These are phyloP conservation scores for Lymantria monacha DNA, from an alignment of 2,888 invertebrate genomes.

Conservation along the genomic window DNA sequence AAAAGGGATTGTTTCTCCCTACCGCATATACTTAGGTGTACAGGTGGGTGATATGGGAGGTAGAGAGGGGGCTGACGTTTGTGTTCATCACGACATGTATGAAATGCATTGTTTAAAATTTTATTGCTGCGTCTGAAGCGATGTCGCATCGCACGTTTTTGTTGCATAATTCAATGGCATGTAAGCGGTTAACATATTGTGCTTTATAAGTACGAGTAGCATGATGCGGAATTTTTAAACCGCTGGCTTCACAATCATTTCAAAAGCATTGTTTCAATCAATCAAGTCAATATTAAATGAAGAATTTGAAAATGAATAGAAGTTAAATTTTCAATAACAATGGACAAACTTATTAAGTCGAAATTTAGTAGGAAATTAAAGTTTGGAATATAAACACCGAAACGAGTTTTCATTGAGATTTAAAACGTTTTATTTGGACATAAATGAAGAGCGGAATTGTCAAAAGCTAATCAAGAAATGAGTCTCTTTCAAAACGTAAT, in stretches of 20 bases:
- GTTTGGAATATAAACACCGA: background rate
- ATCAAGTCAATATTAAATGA: slow-evolving; percentile 29
- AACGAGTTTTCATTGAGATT: background rate
- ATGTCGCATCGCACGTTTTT: slow-evolving; percentile 46
- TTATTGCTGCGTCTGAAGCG: slow-evolving; percentile 41
- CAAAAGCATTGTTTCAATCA: slow-evolving; percentile 30
- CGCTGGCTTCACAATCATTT: slow-evolving; percentile 25
- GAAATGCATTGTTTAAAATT: slow-evolving; percentile 54
- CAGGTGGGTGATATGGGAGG: slow-evolving; percentile 32
- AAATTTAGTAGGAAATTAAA: background rate
- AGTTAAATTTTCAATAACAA: slow-evolving; percentile 16
- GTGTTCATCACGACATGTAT: slow-evolving; percentile 31
- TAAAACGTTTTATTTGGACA: background rate
- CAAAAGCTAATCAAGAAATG: no score
- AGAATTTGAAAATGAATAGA: slow-evolving; percentile 20
- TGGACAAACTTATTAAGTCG: slow-evolving; percentile 7
- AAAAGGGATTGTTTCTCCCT: slow-evolving; percentile 36
- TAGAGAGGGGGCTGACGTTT: slow-evolving; percentile 1
- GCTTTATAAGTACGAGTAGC: slow-evolving; percentile 39
- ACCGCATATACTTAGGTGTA: slow-evolving; percentile 26
- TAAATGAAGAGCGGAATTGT: background rate
- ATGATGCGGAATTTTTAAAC: slow-evolving; percentile 44
- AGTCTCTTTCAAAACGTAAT: no score
- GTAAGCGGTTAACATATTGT: slow-evolving; percentile 47
- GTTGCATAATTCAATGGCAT: slow-evolving; percentile 60